A percentile compares a stretch with the other conserved stretches of the same genome.
Evolutionary conservation across 1,140 invertebrate genomes (phyloP).

Genomic region (Pachyrhynchus sulphureomaculatus): DNA sequence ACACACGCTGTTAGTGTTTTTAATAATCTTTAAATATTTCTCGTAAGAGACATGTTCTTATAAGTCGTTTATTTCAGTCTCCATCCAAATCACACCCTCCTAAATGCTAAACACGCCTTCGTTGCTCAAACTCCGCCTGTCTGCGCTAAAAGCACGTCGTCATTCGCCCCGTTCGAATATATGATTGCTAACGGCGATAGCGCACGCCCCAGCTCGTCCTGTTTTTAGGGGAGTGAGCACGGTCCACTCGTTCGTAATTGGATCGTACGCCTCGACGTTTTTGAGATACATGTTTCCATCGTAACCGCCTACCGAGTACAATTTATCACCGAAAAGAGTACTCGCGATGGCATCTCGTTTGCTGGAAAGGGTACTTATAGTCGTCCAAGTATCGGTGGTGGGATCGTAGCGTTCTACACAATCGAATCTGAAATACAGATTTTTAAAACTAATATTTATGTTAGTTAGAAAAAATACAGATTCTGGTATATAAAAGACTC

Average conservation of each 20-base stretch:
- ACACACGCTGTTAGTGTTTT: no score
- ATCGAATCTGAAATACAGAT: slow-evolving; percentile 59
- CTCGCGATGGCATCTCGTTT: slow-evolving; percentile 90
- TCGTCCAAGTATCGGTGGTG: slow-evolving; percentile 84
- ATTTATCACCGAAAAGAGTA: slow-evolving; percentile 82
- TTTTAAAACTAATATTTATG: background rate
- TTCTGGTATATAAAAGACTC: background rate
- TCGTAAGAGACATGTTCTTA: no score
- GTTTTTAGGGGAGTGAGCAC: slow-evolving; percentile 71
- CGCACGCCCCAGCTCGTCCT: slow-evolving; percentile 82
- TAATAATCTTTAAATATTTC: no score
- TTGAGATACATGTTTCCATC: slow-evolving; percentile 92
- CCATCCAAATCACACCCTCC: no score
- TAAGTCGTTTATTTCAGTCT: no score
- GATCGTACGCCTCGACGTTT: slow-evolving; percentile 91
- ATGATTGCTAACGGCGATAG: slow-evolving; percentile 62
- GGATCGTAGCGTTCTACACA: slow-evolving; percentile 87
- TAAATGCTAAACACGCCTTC: no score
- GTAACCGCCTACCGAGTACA: slow-evolving; percentile 92
- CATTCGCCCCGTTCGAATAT: slow-evolving; percentile 7
- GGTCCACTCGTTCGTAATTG: slow-evolving; percentile 85
- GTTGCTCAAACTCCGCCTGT: background rate
- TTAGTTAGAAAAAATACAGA: no score
- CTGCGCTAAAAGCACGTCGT: background rate
- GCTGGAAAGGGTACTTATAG: slow-evolving; percentile 81